Percentiles rank a stretch among this genome's conserved stretches.
These are phyloP conservation scores for Teinopalpus imperialis DNA, from an alignment of 2,888 invertebrate species.

Conservation along the genomic window DNA sequence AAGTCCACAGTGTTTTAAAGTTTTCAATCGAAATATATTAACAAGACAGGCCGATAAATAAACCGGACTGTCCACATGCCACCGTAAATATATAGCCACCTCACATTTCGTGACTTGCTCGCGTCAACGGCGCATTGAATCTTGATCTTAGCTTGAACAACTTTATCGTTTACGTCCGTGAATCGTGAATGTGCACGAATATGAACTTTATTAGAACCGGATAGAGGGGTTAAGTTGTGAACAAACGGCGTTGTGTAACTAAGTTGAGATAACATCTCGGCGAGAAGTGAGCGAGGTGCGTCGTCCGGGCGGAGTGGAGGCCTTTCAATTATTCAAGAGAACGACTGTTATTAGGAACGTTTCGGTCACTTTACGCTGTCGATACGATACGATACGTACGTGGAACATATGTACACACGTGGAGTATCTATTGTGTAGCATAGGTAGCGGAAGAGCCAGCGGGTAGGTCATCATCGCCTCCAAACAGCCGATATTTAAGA, in stretches of 20 bases:
- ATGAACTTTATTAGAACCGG: slow-evolving; percentile 18
- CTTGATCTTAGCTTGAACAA: slow-evolving; percentile 51
- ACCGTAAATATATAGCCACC: slow-evolving; percentile 34
- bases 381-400: background rate
- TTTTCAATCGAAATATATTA: too few species aligned
- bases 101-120: slow-evolving; percentile 56
- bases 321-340: slow-evolving; percentile 67
- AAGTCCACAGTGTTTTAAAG: too few species aligned
- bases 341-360: slow-evolving; percentile 49
- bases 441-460: too few species aligned
- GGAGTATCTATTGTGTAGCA: too few species aligned
- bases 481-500: too few species aligned
- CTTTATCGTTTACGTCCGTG: slow-evolving; percentile 34
- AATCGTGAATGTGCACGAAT: slow-evolving; percentile 12
- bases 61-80: slow-evolving; percentile 27
- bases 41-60: slow-evolving; percentile 14
- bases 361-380: slow-evolving; percentile 38
- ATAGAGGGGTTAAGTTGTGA: background rate
- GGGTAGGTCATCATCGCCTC: too few species aligned
- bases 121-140: slow-evolving; percentile 61
- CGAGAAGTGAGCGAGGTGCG: slow-evolving; percentile 42
- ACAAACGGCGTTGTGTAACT: slow-evolving; percentile 21
- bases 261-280: slow-evolving; percentile 46
- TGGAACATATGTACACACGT: too few species aligned
- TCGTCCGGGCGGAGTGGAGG: slow-evolving; percentile 42